These are phyloP conservation scores for Ispidina picta DNA, from an alignment of 2,797 vertebrate genomes.

Conservation along the genomic window DNA sequence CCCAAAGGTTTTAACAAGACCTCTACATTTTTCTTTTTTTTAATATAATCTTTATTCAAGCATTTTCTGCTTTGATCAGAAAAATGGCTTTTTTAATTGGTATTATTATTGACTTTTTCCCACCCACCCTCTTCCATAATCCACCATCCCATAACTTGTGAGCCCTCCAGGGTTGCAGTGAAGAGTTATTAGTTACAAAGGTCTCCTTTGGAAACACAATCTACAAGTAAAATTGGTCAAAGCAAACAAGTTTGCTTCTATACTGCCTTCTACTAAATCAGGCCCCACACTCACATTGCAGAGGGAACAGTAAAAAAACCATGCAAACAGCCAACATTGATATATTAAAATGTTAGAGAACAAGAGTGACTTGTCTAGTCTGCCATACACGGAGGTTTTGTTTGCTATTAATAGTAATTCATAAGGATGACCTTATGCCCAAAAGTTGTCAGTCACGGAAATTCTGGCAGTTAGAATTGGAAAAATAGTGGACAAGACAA, in stretches of 20 bases:
- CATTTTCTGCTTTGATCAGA: conserved; percentile 57
- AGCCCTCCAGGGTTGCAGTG: conserved; percentile 19
- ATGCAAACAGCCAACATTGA: neutral
- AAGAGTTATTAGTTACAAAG: conserved; percentile 38
- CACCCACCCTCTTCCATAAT: conserved; percentile 14
- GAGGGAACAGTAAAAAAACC: neutral
- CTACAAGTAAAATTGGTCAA: conserved; percentile 3
- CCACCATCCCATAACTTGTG: neutral
- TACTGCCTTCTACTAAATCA: neutral
- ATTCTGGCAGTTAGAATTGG: neutral
- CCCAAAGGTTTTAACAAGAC: conserved; percentile 66
- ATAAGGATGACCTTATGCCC: neutral
- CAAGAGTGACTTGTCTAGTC: neutral
- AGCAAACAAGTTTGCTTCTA: neutral
- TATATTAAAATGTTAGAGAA: neutral
- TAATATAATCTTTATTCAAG: conserved; percentile 63
- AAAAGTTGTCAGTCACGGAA: neutral
- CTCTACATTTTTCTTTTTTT: conserved; percentile 45
- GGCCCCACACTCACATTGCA: neutral
- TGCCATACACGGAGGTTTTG: neutral
- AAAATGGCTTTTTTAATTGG: conserved; percentile 55
- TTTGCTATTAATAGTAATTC: neutral
- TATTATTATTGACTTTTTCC: conserved; percentile 56
- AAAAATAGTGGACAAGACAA: neutral
- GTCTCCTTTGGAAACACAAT: conserved; percentile 22